These are phyloP conservation scores for Helicolenus hilgendorfi DNA, from an alignment of 2,797 vertebrate species.

Conservation along the genomic window DNA sequence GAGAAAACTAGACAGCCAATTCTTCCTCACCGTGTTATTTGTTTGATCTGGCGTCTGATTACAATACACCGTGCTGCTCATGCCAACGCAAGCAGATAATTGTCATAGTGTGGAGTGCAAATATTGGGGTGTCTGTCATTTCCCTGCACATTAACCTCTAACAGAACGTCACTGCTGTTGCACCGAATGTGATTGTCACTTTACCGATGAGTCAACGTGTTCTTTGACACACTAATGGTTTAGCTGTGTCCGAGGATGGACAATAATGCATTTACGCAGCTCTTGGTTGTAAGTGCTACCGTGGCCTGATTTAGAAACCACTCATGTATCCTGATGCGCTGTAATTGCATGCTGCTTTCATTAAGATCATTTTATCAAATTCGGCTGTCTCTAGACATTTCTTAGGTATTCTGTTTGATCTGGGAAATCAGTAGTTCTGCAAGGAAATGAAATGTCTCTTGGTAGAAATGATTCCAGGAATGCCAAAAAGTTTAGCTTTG, in stretches of 20 bases:
- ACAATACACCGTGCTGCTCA: slow-evolving; percentile 24
- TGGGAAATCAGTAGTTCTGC: slow-evolving; percentile 22
- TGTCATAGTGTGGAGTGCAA: slow-evolving; percentile 37
- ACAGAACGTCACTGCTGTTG: slow-evolving; percentile 19
- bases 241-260: neutral
- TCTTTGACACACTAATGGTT: slow-evolving; percentile 41
- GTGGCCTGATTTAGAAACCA: slow-evolving; percentile 27
- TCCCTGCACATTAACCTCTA: slow-evolving; percentile 32
- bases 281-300: slow-evolving; percentile 15
- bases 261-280: neutral
- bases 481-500: neutral
- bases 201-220: slow-evolving; percentile 28
- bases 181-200: slow-evolving; percentile 28
- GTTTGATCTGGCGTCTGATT: slow-evolving; percentile 44
- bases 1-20: neutral
- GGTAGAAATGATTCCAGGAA: slow-evolving; percentile 23
- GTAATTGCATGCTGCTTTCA: slow-evolving; percentile 54
- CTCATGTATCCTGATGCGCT: slow-evolving; percentile 26
- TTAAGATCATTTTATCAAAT: slow-evolving; percentile 64
- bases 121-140: slow-evolving; percentile 18
- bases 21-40: slow-evolving; percentile 1
- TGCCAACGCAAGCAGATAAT: slow-evolving; percentile 52
- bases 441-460: slow-evolving; percentile 54
- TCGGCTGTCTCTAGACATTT: slow-evolving; percentile 13
- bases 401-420: slow-evolving; percentile 64